These are phyloP conservation scores for Ormyrus rosae DNA, from an alignment of 2,888 invertebrate genomes.

Conservation along the genomic window DNA sequence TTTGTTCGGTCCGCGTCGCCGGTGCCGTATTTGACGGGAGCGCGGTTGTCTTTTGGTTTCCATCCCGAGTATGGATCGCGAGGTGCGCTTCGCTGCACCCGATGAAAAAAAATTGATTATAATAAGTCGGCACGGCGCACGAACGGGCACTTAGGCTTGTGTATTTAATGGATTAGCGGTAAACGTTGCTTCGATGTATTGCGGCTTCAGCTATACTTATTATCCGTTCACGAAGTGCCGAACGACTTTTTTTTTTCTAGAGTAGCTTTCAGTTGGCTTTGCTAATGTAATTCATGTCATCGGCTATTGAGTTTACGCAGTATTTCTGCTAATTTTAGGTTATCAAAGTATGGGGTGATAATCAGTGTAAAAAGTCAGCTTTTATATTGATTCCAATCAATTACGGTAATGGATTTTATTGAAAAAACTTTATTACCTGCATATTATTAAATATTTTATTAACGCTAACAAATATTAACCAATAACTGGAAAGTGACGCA, in stretches of 20 bases:
- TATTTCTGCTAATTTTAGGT: no score
- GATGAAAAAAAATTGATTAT: slow-evolving; percentile 32
- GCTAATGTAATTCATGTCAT: no score
- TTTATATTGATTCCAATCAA: no score
- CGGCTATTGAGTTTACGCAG: no score
- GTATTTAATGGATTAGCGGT: slow-evolving; percentile 47
- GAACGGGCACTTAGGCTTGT: slow-evolving; percentile 17
- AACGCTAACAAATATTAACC: no score
- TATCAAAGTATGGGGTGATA: no score
- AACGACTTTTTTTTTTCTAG: slow-evolving; percentile 1
- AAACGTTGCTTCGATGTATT: slow-evolving; percentile 38
- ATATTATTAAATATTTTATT: no score
- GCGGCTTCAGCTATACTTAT: slow-evolving; percentile 8
- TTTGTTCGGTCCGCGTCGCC: slow-evolving; percentile 26
- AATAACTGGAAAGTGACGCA: no score
- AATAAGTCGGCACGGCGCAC: slow-evolving; percentile 30
- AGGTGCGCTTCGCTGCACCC: slow-evolving; percentile 1
- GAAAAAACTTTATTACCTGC: no score
- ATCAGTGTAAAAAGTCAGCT: no score
- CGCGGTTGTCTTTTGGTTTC: slow-evolving; percentile 6
- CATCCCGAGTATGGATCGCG: neutral
- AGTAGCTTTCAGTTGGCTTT: no score
- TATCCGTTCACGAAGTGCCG: slow-evolving; percentile 20
- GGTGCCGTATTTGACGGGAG: neutral
- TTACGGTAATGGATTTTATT: no score